Base-by-base conservation (phyloP, 1,140 invertebrate species). In the Macrosteles quadrilineatus region DNA sequence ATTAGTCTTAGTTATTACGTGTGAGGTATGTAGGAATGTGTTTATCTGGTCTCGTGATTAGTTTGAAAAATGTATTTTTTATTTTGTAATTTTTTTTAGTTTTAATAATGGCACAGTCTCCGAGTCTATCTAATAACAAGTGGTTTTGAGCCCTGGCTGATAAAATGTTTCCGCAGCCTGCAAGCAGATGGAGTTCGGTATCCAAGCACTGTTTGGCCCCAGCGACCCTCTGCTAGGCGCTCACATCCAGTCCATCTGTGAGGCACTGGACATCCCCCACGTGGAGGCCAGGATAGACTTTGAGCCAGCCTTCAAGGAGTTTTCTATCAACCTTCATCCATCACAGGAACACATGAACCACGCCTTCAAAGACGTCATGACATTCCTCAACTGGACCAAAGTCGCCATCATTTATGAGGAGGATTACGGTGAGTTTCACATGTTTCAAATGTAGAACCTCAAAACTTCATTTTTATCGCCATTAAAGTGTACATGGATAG, bases 331-430 rank as follows among this genome's bases (percentile, higher is more conserved):
- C 83, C 84, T 98, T 32, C 91, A 96, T 82, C 96, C 96, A 0
- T 88, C 92, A 19, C 90, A 94, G 74, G 87, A 90, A 68, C 84
- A 93, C 67, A 85, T 97, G 74, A 94, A 95, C 78, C 83, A 87
- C 62, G 94, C 95, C 0, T 94, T 95, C 80, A 86, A 88, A 68
- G 95, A 97, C 77, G 85, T 97, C 53, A 93, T 97, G 81, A 83
- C 86, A 25, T 95, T 93, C 78, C 85, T 96, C 31, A 96, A 96
- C 79, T 98, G 95, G 95, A 95, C 93, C 6, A 89, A 90, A 81
- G 93, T 97, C 73, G 95, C 94, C 0, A 92, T 98, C 71, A 88
- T 98, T 32, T 97, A 97, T 77, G 95, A 98, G 80, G 92, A 96
- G 77, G 89, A 92, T 79, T 89, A 90, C 74, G 90, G 91, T 92